phyloP scores from a whole-genome alignment of 2,113 vertebrate genomes.

The Perccottus glenii region DNA sequence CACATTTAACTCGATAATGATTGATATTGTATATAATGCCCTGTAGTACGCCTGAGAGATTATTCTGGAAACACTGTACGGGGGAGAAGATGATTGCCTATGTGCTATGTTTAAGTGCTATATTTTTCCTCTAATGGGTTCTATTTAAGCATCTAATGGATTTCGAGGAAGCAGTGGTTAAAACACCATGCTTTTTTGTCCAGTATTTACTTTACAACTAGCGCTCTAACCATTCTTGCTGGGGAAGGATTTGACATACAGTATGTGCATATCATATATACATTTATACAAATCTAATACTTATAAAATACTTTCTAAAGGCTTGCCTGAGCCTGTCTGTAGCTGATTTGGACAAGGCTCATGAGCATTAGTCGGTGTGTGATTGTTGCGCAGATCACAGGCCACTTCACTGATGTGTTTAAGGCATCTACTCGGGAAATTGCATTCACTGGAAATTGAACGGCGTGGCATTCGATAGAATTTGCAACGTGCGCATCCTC shows the following conservation, averaged over 20 bases:
- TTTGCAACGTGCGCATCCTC: neutral
- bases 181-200: constrained; percentile 36
- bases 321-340: constrained; percentile 68
- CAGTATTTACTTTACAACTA: constrained; percentile 39
- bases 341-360: constrained; percentile 76
- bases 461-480: constrained; percentile 27
- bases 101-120: constrained; percentile 77
- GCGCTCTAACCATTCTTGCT: constrained; percentile 23
- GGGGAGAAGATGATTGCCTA: constrained; percentile 75
- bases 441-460: constrained; percentile 68
- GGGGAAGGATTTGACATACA: constrained; percentile 51
- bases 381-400: constrained; percentile 83
- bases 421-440: constrained; percentile 83
- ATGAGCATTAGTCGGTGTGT: constrained; percentile 72
- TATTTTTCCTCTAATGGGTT: constrained; percentile 56
- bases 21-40: constrained; percentile 31
- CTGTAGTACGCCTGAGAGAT: neutral
- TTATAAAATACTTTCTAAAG: constrained; percentile 72
- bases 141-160: constrained; percentile 57
- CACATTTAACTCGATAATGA: constrained; percentile 41
- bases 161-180: constrained; percentile 37
- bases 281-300: constrained; percentile 75
- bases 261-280: constrained; percentile 71
- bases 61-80: constrained; percentile 51
- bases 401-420: constrained; percentile 79